A percentile compares a stretch with the other conserved stretches of the same genome.
phyloP scores from a whole-genome alignment of 2,113 vertebrate species.

The Stercorarius parasiticus region DNA sequence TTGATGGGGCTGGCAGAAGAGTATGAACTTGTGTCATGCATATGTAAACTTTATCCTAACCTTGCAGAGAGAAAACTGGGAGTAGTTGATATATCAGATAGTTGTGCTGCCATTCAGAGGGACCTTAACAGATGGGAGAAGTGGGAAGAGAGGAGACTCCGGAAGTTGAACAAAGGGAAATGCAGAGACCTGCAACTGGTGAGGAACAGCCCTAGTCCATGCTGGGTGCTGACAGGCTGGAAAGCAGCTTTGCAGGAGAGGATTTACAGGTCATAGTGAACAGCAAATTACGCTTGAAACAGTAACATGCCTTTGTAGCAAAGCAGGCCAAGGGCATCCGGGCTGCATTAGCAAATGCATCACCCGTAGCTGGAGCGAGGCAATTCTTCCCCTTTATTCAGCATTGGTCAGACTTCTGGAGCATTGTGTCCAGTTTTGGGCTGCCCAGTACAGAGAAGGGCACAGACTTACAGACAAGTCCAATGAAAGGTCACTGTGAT shows the following conservation, averaged over 20 bases:
- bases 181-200: neutral
- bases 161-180: neutral
- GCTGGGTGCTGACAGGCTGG: neutral
- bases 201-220: neutral
- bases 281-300: neutral
- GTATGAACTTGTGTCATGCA: neutral
- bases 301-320: neutral
- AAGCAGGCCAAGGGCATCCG: neutral
- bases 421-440: neutral
- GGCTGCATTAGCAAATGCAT: neutral
- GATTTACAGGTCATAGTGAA: neutral
- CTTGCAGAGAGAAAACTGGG: neutral
- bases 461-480: neutral
- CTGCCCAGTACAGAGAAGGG: neutral
- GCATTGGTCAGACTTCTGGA: neutral
- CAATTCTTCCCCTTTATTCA: neutral
- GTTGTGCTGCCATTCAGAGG: neutral
- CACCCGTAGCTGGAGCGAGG: neutral
- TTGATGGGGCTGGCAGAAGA: neutral
- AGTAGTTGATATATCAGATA: neutral
- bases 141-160: neutral
- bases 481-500: neutral
- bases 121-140: fast-evolving
- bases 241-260: neutral
- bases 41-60: neutral